phyloP scores from a whole-genome alignment of 1,140 invertebrate species.

The Goniozus legneri region DNA sequence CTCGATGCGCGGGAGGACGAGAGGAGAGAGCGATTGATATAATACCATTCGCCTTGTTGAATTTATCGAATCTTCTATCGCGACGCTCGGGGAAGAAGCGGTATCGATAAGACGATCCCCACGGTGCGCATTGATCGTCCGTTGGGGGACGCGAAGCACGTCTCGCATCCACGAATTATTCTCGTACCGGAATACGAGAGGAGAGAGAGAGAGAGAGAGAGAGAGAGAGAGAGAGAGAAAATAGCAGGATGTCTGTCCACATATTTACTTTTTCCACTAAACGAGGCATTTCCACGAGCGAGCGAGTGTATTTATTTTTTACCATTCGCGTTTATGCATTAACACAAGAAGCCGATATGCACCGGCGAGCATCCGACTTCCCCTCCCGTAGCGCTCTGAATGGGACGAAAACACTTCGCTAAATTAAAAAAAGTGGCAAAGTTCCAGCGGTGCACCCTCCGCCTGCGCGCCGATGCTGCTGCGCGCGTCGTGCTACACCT shows the following conservation, averaged over 20 bases:
- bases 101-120: not conserved
- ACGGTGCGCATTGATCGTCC: not conserved
- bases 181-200: too few species aligned
- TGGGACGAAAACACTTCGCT: conserved; percentile 23
- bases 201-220: too few species aligned
- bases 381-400: conserved; percentile 8
- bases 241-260: conserved; percentile 13
- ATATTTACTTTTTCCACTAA: conserved; percentile 6
- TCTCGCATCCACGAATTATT: conserved; percentile 6
- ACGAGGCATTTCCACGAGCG: conserved; percentile 4
- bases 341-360: conserved; percentile 14
- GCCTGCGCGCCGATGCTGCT: not conserved
- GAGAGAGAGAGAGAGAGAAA: too few species aligned
- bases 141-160: not conserved
- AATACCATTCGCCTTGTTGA: too few species aligned
- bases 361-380: conserved; percentile 7
- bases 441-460: conserved; percentile 15
- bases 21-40: too few species aligned
- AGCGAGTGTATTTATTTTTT: too few species aligned
- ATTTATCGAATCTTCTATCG: not conserved
- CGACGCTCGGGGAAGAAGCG: not conserved
- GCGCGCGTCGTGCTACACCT: not conserved
- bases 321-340: too few species aligned
- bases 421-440: conserved; percentile 32
- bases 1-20: too few species aligned